Conservation (phyloP, 2,888 invertebrate genomes). For the Acanthopleura granulata region DNA sequence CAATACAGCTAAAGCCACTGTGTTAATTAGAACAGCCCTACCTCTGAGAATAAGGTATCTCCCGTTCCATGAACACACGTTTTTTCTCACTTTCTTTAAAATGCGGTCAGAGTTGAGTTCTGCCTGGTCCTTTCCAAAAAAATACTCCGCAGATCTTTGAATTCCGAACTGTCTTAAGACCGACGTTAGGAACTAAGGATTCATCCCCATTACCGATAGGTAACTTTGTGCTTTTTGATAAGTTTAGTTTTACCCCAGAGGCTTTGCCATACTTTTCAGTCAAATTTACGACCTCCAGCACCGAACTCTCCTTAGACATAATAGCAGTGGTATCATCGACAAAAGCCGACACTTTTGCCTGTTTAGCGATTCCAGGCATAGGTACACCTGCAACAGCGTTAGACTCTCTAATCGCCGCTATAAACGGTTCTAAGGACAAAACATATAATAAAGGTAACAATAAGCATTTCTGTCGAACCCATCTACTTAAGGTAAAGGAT, state of each 20-base stretch:
- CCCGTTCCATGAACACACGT: not conserved
- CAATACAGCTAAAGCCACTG: not conserved
- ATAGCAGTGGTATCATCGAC: slow-evolving; percentile 25
- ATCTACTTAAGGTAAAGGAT: not conserved
- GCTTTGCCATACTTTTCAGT: slow-evolving; percentile 18
- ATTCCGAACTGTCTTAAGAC: not conserved
- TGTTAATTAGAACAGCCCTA: not conserved
- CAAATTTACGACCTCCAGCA: slow-evolving; percentile 4
- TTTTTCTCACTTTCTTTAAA: not conserved
- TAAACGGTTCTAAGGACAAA: not conserved
- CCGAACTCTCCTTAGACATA: slow-evolving; percentile 13
- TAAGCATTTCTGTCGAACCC: not conserved
- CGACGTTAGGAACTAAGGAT: not conserved
- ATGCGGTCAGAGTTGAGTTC: not conserved
- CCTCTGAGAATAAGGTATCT: not conserved
- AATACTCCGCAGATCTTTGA: not conserved
- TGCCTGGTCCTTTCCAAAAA: not conserved
- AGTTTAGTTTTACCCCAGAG: slow-evolving; percentile 31
- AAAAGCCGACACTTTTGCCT: slow-evolving; percentile 20
- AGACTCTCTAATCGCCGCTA: not conserved
- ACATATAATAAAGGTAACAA: not conserved
- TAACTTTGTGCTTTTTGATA: slow-evolving; percentile 28
- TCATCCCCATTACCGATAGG: not conserved
- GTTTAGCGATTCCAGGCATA: slow-evolving; percentile 19
- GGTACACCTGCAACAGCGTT: slow-evolving; percentile 24